These are phyloP conservation scores for Aethes cnicana DNA, from an alignment of 2,888 invertebrate species.

Conservation along the genomic window DNA sequence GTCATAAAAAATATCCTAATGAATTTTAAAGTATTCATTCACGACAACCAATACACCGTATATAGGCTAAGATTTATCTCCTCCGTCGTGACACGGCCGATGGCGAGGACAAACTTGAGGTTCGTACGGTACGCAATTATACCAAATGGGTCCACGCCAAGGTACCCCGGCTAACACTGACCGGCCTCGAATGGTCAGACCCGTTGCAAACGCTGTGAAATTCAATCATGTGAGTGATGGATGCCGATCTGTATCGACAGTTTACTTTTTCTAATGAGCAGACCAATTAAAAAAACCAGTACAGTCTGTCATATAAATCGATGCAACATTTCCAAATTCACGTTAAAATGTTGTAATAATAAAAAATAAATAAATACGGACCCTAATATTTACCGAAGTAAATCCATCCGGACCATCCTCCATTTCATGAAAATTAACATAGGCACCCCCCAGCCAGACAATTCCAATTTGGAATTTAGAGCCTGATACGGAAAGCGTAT, in stretches of 20 bases:
- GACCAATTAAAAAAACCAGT: constrained; percentile 12
- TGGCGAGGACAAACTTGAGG: constrained; percentile 73
- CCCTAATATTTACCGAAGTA: too few relatives aligned
- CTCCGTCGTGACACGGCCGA: constrained; percentile 53
- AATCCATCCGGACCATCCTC: too few relatives aligned
- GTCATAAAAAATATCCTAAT: too few relatives aligned
- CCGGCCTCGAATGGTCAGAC: constrained; percentile 55
- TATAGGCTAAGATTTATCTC: constrained; percentile 33
- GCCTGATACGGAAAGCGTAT: too few relatives aligned
- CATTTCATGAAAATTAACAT: too few relatives aligned
- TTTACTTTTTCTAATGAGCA: constrained; percentile 5
- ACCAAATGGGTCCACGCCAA: constrained; percentile 76
- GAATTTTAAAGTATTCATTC: not conserved
- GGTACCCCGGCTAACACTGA: constrained; percentile 67
- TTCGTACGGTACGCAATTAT: constrained; percentile 70
- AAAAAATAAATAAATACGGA: too few relatives aligned
- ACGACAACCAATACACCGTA: constrained; percentile 36
- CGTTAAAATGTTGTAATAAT: too few relatives aligned
- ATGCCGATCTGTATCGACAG: constrained; percentile 37
- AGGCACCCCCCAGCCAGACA: too few relatives aligned
- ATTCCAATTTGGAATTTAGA: too few relatives aligned
- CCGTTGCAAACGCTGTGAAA: constrained; percentile 62
- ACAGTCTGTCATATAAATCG: not conserved
- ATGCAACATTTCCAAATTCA: too few relatives aligned
- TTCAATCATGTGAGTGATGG: constrained; percentile 62